phyloP scores from a whole-genome alignment of 2,797 vertebrate species.

The Rallus crepitans region DNA sequence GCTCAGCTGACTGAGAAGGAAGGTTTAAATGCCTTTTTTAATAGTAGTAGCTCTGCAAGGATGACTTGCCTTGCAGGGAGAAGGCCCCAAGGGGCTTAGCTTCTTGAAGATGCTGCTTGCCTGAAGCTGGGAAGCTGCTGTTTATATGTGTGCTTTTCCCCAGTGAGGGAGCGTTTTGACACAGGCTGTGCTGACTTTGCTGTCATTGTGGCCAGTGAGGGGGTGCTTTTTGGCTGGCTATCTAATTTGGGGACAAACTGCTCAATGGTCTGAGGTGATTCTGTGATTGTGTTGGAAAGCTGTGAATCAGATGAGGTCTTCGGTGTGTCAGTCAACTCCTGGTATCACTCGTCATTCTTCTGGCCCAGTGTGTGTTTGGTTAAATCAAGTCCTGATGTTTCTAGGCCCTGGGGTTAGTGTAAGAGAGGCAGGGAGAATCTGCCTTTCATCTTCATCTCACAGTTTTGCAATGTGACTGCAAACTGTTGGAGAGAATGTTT shows the following conservation, averaged over 20 bases:
- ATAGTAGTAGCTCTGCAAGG: neutral
- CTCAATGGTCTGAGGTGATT: neutral
- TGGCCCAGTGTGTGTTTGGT: slow-evolving; percentile 25
- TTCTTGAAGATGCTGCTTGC: neutral
- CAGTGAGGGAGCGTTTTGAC: neutral
- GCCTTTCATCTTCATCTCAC: slow-evolving; percentile 51
- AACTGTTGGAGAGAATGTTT: slow-evolving; percentile 51
- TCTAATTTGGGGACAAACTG: neutral
- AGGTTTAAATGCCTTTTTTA: neutral
- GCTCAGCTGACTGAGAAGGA: neutral
- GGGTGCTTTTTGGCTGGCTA: neutral
- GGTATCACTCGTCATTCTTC: slow-evolving; percentile 12
- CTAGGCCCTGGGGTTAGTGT: slow-evolving; percentile 27
- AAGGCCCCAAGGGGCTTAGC: neutral
- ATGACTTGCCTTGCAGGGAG: neutral
- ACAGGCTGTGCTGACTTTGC: neutral
- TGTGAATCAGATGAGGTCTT: neutral
- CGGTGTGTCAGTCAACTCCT: neutral
- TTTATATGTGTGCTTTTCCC: neutral
- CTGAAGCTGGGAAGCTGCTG: neutral
- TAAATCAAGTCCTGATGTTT: slow-evolving; percentile 64
- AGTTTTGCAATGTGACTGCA: slow-evolving; percentile 48
- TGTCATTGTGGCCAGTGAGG: neutral
- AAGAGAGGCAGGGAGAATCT: neutral
- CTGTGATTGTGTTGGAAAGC: neutral